Percentiles rank a stretch among this genome's conserved stretches.
Conservation (phyloP, 2,797 vertebrate genomes). For the Coregonus ussuriensis region DNA sequence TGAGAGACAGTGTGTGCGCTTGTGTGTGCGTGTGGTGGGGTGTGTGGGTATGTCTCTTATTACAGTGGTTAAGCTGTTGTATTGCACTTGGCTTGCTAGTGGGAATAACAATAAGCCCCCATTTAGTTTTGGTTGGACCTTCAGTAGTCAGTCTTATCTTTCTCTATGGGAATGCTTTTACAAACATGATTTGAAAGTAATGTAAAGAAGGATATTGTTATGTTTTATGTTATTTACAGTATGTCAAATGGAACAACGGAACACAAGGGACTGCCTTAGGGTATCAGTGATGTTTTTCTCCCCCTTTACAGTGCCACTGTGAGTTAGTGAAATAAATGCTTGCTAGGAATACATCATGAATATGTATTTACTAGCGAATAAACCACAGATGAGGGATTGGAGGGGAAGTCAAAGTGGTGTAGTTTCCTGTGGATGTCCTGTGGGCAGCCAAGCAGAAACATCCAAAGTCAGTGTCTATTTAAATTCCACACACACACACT, state of each 20-base stretch:
- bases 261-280: conserved; percentile 25
- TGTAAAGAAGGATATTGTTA: not conserved
- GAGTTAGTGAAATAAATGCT: not conserved
- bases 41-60: conserved; percentile 13
- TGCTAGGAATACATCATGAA: conserved; percentile 21
- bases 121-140: not conserved
- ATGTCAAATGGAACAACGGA: conserved; percentile 11
- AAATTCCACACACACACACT: not conserved
- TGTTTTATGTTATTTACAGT: conserved; percentile 17
- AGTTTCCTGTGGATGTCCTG: conserved; percentile 13
- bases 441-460: conserved; percentile 3
- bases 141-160: not conserved
- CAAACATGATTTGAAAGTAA: not conserved
- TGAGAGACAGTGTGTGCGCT: no score
- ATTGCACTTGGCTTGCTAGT: no score
- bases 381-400: not conserved
- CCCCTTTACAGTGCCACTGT: not conserved
- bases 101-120: conserved; percentile 11
- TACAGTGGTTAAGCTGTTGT: not conserved
- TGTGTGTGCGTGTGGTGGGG: not conserved
- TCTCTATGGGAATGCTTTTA: not conserved
- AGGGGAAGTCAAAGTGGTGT: not conserved
- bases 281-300: conserved; percentile 15
- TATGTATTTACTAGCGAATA: conserved; percentile 18
- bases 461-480: conserved; percentile 8